Conservation (phyloP, 2,113 vertebrate species). For the Nanger granti region DNA sequence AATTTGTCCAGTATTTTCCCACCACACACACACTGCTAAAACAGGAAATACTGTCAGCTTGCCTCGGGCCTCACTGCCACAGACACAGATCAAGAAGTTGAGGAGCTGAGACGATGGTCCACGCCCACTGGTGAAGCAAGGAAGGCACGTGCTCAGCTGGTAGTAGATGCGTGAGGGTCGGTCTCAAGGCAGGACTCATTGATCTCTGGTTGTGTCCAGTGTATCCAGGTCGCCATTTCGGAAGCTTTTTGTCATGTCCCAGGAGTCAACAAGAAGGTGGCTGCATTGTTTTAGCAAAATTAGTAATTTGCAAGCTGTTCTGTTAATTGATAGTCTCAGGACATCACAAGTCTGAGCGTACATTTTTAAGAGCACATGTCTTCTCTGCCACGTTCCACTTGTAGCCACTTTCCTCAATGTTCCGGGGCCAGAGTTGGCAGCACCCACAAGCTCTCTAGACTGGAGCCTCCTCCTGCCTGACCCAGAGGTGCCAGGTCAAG, state of each 20-base stretch:
- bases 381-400: not conserved
- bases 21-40: conserved; percentile 93
- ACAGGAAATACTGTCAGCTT: conserved; percentile 96
- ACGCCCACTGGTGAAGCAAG: not conserved
- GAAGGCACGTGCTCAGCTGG: not conserved
- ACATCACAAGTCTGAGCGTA: conserved; percentile 96
- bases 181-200: not conserved
- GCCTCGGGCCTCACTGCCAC: conserved; percentile 89
- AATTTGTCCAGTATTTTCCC: conserved; percentile 97
- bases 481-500: not conserved
- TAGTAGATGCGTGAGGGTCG: not conserved
- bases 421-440: rapidly evolving
- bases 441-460: not conserved
- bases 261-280: not conserved
- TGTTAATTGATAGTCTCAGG: conserved; percentile 93
- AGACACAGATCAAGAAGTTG: not conserved
- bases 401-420: not conserved
- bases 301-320: conserved; percentile 94
- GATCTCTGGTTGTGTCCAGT: not conserved
- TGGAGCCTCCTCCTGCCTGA: not conserved
- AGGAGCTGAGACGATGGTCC: not conserved
- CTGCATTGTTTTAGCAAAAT: conserved; percentile 97
- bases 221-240: not conserved
- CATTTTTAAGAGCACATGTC: not conserved
- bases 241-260: not conserved